Evolutionary conservation across 2,113 vertebrate species (phyloP).

Genomic region (Tenebrosternarchus preto): DNA sequence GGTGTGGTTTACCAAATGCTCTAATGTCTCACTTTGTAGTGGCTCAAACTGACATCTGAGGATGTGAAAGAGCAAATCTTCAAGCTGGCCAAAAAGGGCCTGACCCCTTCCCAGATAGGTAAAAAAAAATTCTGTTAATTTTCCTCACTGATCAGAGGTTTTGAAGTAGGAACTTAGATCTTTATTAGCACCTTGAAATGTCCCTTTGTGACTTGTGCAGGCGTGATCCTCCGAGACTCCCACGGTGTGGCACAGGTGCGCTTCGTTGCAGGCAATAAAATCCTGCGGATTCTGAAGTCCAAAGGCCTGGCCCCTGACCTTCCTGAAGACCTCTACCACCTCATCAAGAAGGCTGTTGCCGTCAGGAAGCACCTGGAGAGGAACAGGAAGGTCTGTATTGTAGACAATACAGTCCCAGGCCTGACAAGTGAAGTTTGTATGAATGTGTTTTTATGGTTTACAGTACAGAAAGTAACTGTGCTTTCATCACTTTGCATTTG

Average conservation of each 20-base stretch:
- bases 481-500: too few species aligned
- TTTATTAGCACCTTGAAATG: too few species aligned
- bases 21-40: too few species aligned
- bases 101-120: conserved; percentile 91
- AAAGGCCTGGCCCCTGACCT: conserved; percentile 94
- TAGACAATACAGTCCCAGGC: conserved; percentile 45
- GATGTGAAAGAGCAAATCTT: background rate
- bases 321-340: conserved; percentile 91
- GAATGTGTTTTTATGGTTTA: too few species aligned
- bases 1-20: too few species aligned
- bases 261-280: conserved; percentile 94
- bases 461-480: too few species aligned
- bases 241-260: conserved; percentile 82
- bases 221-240: too few species aligned
- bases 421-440: too few species aligned
- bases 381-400: conserved; percentile 82
- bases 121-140: conserved; percentile 78
- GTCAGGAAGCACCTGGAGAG: conserved; percentile 94
- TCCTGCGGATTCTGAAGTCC: conserved; percentile 91
- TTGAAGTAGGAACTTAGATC: too few species aligned
- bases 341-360: conserved; percentile 96
- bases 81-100: conserved; percentile 6
- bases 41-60: background rate
- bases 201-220: too few species aligned
- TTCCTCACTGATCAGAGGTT: too few species aligned